These are phyloP conservation scores for Melanotus villosus DNA, from an alignment of 2,888 invertebrate genomes.

Conservation along the genomic window DNA sequence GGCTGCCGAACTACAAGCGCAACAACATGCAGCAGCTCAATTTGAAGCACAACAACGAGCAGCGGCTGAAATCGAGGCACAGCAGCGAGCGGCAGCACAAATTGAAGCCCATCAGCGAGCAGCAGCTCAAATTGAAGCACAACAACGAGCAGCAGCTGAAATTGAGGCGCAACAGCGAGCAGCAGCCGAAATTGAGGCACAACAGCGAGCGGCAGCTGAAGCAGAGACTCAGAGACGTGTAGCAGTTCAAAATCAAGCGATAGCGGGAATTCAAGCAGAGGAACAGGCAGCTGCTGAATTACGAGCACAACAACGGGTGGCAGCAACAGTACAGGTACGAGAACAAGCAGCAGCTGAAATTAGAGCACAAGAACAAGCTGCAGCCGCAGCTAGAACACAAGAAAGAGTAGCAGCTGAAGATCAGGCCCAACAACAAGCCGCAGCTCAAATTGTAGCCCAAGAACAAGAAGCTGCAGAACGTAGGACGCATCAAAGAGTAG, in stretches of 20 bases:
- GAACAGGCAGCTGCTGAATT: neutral
- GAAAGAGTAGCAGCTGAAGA: neutral
- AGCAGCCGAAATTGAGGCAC: neutral
- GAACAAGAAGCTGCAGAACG: slow-evolving; percentile 3
- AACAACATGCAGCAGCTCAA: neutral
- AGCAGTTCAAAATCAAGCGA: neutral
- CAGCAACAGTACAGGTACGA: neutral
- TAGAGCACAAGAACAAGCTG: slow-evolving; percentile 10
- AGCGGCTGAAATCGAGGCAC: neutral
- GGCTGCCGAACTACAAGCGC: neutral
- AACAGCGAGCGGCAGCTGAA: neutral
- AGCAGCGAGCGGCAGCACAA: neutral
- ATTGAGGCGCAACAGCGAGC: slow-evolving; percentile 2
- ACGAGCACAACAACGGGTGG: neutral
- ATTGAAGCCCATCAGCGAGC: slow-evolving; percentile 8
- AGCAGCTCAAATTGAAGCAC: slow-evolving; percentile 10
- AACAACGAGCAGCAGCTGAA: slow-evolving; percentile 3
- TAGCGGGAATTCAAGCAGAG: slow-evolving; percentile 1
- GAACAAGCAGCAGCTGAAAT: slow-evolving; percentile 5
- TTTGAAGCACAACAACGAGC: neutral
- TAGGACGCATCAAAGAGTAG: slow-evolving; percentile 6
- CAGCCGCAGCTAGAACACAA: neutral
- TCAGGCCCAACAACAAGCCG: neutral
- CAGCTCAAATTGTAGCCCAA: slow-evolving; percentile 2
- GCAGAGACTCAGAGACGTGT: neutral